phyloP scores from a whole-genome alignment of 2,797 vertebrate genomes.

The Eleutherodactylus coqui region DNA sequence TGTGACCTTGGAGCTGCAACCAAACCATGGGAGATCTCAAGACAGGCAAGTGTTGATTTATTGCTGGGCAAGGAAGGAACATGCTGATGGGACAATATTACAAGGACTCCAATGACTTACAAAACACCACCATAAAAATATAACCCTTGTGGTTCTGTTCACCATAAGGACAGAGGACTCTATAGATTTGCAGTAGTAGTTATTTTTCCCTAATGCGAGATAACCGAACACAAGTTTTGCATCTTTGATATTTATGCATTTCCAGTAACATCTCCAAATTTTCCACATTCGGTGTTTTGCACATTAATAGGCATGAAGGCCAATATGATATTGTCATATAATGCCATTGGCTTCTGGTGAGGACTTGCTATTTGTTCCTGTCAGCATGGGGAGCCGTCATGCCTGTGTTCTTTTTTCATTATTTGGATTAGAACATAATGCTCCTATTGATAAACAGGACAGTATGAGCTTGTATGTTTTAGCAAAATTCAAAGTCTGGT shows the following conservation, averaged over 20 bases:
- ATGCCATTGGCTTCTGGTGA: neutral
- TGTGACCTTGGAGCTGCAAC: constrained; percentile 99
- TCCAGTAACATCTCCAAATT: neutral
- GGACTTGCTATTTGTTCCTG: neutral
- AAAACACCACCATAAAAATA: constrained; percentile 70
- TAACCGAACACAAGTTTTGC: neutral
- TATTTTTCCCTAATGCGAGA: neutral
- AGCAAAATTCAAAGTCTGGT: neutral
- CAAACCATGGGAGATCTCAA: constrained; percentile 98
- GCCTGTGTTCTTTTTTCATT: neutral
- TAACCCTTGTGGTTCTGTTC: constrained; percentile 21
- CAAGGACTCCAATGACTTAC: constrained; percentile 72
- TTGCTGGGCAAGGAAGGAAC: constrained; percentile 73
- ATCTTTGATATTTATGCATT: neutral
- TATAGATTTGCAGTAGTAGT: neutral
- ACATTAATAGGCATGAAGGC: neutral
- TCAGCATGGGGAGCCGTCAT: neutral
- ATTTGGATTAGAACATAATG: neutral
- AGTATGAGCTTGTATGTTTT: neutral
- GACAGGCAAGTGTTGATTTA: constrained; percentile 91
- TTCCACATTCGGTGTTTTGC: neutral
- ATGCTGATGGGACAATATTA: constrained; percentile 70
- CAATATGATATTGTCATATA: neutral
- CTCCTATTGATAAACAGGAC: neutral
- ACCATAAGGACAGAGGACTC: neutral